Percentiles rank a stretch among this genome's conserved stretches.
These are phyloP conservation scores for Perdix hodgsoniae DNA, from an alignment of 2,797 vertebrate genomes.

Conservation along the genomic window DNA sequence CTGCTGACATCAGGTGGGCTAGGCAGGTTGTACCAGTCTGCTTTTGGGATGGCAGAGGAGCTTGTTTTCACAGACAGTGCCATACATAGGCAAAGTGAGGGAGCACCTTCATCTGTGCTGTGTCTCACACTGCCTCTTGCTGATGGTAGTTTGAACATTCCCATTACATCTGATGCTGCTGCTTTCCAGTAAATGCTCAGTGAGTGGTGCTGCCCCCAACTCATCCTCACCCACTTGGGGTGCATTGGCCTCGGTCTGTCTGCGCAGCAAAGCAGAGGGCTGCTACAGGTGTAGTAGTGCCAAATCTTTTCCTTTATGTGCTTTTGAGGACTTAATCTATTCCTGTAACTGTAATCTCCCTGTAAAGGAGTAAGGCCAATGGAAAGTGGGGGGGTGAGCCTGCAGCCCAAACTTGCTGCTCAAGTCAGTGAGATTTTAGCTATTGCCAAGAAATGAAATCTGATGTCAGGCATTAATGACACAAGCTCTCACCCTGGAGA, in stretches of 20 bases:
- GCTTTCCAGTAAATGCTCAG: neutral
- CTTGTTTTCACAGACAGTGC: neutral
- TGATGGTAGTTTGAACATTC: neutral
- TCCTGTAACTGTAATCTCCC: neutral
- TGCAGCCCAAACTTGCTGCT: neutral
- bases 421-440: neutral
- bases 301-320: neutral
- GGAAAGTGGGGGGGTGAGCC: neutral
- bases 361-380: neutral
- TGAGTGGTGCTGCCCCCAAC: rapidly evolving
- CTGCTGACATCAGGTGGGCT: neutral
- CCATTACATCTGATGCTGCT: neutral
- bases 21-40: too few species aligned
- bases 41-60: neutral
- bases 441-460: neutral
- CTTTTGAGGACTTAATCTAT: neutral
- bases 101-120: neutral
- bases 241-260: neutral
- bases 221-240: neutral
- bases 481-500: neutral
- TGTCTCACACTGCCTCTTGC: rapidly evolving
- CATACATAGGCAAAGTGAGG: neutral
- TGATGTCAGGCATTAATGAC: neutral
- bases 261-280: neutral
- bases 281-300: neutral